phyloP scores from a whole-genome alignment of 1,140 invertebrate genomes.

The Chlorops oryzae region DNA sequence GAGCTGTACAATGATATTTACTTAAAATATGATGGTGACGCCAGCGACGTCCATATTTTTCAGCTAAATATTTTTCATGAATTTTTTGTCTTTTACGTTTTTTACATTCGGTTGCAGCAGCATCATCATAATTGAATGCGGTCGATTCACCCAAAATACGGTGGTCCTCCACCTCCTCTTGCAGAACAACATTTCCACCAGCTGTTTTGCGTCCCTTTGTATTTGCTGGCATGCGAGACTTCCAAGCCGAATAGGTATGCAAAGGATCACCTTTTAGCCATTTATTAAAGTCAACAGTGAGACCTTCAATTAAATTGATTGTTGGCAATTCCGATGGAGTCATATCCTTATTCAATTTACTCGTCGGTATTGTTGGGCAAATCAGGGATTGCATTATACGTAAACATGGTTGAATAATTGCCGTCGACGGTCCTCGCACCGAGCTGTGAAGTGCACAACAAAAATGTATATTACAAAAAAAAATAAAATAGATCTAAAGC shows the following conservation, averaged over 20 bases:
- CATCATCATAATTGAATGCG: not conserved
- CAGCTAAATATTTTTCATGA: constrained; percentile 59
- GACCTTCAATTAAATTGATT: constrained; percentile 57
- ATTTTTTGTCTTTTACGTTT: constrained; percentile 24
- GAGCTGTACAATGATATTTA: constrained; percentile 28
- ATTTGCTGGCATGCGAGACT: constrained; percentile 37
- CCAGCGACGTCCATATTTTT: constrained; percentile 71
- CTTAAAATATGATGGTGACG: constrained; percentile 37
- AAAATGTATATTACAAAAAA: constrained; percentile 58
- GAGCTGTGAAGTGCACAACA: constrained; percentile 23
- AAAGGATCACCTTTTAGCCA: constrained; percentile 71
- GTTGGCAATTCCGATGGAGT: constrained; percentile 37
- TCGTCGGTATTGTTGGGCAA: constrained; percentile 58
- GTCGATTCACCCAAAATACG: constrained; percentile 5
- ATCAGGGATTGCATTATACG: constrained; percentile 76
- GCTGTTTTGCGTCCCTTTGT: not conserved
- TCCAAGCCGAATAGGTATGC: constrained; percentile 68
- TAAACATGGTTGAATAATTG: constrained; percentile 62
- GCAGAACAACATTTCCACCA: not conserved
- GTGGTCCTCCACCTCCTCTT: constrained; percentile 7
- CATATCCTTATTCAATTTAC: constrained; percentile 53
- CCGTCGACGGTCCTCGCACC: constrained; percentile 39
- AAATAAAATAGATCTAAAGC: no score
- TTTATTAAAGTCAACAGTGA: constrained; percentile 66
- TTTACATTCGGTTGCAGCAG: not conserved